Evolutionary conservation across 2,797 vertebrate genomes (phyloP), one percentile per base, ranked within the genome.

Genomic region (Hippopotamyrus pictus): DNA sequence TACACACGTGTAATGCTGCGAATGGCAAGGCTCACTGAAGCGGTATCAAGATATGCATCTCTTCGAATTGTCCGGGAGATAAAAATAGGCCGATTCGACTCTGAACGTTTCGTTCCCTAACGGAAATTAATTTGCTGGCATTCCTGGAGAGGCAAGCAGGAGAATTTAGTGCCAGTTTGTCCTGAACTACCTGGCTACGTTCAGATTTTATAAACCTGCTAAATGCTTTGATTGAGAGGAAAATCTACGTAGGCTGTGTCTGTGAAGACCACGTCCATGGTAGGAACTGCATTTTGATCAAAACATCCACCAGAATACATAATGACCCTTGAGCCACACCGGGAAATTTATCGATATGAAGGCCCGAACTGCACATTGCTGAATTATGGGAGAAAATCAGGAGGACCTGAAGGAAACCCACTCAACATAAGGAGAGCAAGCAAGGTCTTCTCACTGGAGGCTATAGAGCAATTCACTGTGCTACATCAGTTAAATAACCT

Each of bases 1-100:
- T 29, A 88, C 53, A 25, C 89, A 90, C 87, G 87, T 90, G 89
- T 62, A 76, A 53, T 9, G 59, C 8, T 53, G 29, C 37, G 51
- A 33, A 53, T 25, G 22, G 9, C 79, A 73, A 22, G n/a, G n/a
- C n/a, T 83, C 22, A 48, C 41, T 3, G 29, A 48, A 84, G 82
- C 29, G 44, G 37, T 48, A 83, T 29, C 8, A 25, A 62, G n/a
- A 50, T 84, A 14, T 50, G 22, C 3, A 1, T 12, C 5, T 79
- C 73, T 41, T 37, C 19, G n/a, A 22, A 50, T 84, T 50, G 22
- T 84, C n/a, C 82, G 3, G 41, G 82, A 50, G 48, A 25, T 84
- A 84, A 84, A 79, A 50, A 84, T 84, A 84, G 37, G 41, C 19
- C 79, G 19, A n/a, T n/a, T 83, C 19, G 46, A n/a, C 46, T 76